A percentile compares a stretch with the other conserved stretches of the same genome.
phyloP scores from a whole-genome alignment of 2,113 vertebrate species.

The Panurus biarmicus region DNA sequence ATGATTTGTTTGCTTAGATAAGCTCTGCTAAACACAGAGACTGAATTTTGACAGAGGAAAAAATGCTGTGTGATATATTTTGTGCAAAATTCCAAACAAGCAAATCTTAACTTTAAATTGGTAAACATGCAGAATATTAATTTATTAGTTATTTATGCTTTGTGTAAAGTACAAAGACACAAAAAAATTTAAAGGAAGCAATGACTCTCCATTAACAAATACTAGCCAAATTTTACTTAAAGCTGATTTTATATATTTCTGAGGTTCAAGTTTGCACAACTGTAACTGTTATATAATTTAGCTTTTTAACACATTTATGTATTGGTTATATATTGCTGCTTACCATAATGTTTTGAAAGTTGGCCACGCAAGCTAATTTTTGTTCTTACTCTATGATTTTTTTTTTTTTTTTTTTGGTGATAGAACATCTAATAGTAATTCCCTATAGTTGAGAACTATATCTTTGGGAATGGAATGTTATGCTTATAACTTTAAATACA shows the following conservation, averaged over 20 bases:
- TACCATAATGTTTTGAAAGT: neutral
- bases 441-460: neutral
- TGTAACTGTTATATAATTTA: neutral
- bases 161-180: neutral
- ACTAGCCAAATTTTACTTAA: neutral
- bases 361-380: neutral
- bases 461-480: neutral
- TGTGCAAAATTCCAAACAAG: neutral
- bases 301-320: neutral
- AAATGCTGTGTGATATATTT: neutral
- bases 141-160: neutral
- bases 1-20: neutral
- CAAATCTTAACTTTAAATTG: neutral
- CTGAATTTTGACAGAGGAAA: neutral
- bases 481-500: neutral
- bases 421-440: neutral
- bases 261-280: neutral
- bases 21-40: neutral
- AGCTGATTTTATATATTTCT: neutral
- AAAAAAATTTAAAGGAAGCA: neutral
- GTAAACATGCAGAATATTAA: neutral
- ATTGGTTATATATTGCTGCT: neutral
- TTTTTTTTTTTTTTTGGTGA: conserved; percentile 3
- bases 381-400: neutral
- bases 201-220: neutral